Evolutionary conservation across 2,113 vertebrate species (phyloP).

Genomic region (Clarias gariepinus): DNA sequence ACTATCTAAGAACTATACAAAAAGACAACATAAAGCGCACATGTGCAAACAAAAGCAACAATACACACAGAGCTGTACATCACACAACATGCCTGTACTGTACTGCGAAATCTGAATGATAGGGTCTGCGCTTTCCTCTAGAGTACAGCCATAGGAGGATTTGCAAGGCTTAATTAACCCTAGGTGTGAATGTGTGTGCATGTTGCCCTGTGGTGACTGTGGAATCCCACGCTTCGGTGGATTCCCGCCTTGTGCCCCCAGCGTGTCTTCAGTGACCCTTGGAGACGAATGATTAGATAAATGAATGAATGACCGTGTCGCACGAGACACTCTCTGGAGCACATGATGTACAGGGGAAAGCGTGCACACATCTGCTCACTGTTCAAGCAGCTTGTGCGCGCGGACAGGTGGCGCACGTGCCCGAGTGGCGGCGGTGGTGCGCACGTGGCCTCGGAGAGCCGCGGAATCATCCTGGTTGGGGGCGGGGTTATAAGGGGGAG

Average conservation of each 20-base stretch:
- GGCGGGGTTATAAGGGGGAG: too few relatives aligned
- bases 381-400: not conserved
- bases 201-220: not conserved
- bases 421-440: not conserved
- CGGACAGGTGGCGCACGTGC: constrained; percentile 35
- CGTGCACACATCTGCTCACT: too few relatives aligned
- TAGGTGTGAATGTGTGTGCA: not conserved
- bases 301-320: not conserved
- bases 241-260: not conserved
- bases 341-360: not conserved
- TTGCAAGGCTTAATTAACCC: not conserved
- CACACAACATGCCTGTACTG: too few relatives aligned
- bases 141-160: too few relatives aligned
- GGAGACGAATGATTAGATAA: not conserved
- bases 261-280: not conserved
- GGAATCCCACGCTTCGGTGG: not conserved
- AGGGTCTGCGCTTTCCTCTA: too few relatives aligned
- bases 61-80: not conserved
- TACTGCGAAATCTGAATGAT: too few relatives aligned
- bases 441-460: not conserved
- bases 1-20: too few relatives aligned
- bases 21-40: not conserved
- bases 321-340: not conserved
- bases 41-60: not conserved
- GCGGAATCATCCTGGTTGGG: constrained; percentile 15